Evolutionary conservation across 2,797 vertebrate genomes (phyloP).

Genomic region (Sternotherus odoratus): DNA sequence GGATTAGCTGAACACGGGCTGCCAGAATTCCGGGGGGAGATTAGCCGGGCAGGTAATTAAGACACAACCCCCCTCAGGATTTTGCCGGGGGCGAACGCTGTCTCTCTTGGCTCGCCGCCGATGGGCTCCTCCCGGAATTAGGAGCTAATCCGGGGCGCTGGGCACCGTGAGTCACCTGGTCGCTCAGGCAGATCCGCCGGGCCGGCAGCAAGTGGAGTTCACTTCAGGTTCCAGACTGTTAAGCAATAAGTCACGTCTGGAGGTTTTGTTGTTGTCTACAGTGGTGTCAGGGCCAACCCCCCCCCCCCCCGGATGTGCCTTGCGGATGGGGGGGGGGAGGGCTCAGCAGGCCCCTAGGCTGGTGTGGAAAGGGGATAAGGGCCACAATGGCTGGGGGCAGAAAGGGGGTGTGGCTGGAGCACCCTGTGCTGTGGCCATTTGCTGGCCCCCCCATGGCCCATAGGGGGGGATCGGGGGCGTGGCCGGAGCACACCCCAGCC

Average conservation of each 20-base stretch:
- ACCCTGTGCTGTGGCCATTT: neutral
- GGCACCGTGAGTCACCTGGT: neutral
- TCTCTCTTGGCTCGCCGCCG: neutral
- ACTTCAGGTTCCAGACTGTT: neutral
- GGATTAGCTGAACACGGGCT: neutral
- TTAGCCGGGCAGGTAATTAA: neutral
- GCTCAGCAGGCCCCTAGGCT: neutral
- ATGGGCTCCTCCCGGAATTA: neutral
- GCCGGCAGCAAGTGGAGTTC: neutral
- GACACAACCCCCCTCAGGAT: neutral
- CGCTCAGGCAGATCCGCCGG: neutral
- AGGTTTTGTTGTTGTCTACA: neutral
- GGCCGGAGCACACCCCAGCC: too few species aligned
- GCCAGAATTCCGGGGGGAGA: neutral
- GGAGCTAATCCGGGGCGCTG: neutral
- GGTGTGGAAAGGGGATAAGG: neutral
- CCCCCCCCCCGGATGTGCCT: neutral
- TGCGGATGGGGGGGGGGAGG: accelerated
- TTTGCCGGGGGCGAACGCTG: neutral
- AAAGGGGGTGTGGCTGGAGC: neutral
- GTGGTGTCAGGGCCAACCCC: too few species aligned
- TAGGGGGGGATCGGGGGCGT: too few species aligned
- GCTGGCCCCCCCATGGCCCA: neutral
- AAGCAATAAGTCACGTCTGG: neutral
- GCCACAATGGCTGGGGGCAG: neutral